Base-by-base conservation (phyloP, 2,797 vertebrate genomes). In the Pelodytes ibericus region DNA sequence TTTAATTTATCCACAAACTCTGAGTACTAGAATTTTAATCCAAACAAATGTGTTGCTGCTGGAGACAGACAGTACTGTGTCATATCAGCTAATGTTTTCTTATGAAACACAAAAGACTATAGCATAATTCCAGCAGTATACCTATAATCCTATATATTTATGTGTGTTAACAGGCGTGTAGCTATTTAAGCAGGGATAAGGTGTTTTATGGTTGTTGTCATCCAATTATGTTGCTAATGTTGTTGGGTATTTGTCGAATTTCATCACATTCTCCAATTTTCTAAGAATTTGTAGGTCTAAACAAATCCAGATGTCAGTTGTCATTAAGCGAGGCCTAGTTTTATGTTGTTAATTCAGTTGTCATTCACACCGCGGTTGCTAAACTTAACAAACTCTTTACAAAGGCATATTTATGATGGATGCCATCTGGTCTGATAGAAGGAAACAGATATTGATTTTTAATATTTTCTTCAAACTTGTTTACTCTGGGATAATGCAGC, bases 371-470 rank as follows among this genome's bases (percentile, higher is more conserved):
- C 81, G 80, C 78, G 80, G 83, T 81, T 88, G 81, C 81, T 87
- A 84, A 84, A 86, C 82, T 82, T 87, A 82, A 85, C 84, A 85
- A 87, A 91, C 83, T 89, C 89, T 84, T 91, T 91, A 90, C 86
- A 81, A 84, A 91, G 87, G 84, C 86, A 85, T 83, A 93, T 94
- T 93, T 92, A 93, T 94, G 93, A 95, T 92, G 89, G 91, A 94
- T 90, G 89, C 89, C 92, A 92, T 92, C 84, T 89, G 91, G 89
- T 84, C 88, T 92, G 91, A 96, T 93, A 92, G 91, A 95, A 94
- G 92, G 91, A 95, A 96, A 93, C 91, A 91, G 88, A 87, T 94
- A 95, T 96, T 92, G 93, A 96, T 95, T 96, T 95, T 93, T 94
- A 91, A 94, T 94, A 93, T 95, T 94, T 94, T 89, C 88, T 91